Conservation (phyloP, 2,888 invertebrate species). For the Drosophila lutescens region DNA sequence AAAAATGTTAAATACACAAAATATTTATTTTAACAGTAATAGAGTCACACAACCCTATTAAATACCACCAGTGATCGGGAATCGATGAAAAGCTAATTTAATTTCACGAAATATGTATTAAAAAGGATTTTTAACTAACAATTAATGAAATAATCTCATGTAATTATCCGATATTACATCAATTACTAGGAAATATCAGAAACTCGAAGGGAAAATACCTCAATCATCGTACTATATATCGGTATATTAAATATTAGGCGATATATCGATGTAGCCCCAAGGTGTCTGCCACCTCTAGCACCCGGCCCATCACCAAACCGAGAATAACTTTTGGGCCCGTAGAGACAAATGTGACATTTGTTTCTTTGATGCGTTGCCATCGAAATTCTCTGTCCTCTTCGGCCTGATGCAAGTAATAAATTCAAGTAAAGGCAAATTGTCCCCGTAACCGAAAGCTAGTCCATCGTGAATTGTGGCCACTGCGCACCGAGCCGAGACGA, state of each 20-base stretch:
- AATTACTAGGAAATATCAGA: not conserved
- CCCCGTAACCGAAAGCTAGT: slow-evolving; percentile 21
- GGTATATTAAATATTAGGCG: not conserved
- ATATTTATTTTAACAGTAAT: too few relatives aligned
- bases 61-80: too few relatives aligned
- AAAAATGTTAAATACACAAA: too few relatives aligned
- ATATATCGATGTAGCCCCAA: not conserved
- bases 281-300: not conserved
- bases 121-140: too few relatives aligned
- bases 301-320: not conserved
- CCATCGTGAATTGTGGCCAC: slow-evolving; percentile 8
- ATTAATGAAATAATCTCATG: too few relatives aligned
- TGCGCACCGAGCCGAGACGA: slow-evolving; percentile 16
- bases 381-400: slow-evolving; percentile 65
- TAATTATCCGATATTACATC: too few relatives aligned
- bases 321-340: slow-evolving; percentile 16
- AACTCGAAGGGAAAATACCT: not conserved
- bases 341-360: slow-evolving; percentile 28
- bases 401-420: slow-evolving; percentile 56
- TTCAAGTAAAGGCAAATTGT: slow-evolving; percentile 59
- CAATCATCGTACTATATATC: not conserved
- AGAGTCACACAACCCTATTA: too few relatives aligned
- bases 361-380: slow-evolving; percentile 55
- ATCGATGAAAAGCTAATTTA: too few relatives aligned
- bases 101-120: too few relatives aligned